These are phyloP conservation scores for Eupithecia centaureata DNA, from an alignment of 2,888 invertebrate genomes.

Conservation along the genomic window DNA sequence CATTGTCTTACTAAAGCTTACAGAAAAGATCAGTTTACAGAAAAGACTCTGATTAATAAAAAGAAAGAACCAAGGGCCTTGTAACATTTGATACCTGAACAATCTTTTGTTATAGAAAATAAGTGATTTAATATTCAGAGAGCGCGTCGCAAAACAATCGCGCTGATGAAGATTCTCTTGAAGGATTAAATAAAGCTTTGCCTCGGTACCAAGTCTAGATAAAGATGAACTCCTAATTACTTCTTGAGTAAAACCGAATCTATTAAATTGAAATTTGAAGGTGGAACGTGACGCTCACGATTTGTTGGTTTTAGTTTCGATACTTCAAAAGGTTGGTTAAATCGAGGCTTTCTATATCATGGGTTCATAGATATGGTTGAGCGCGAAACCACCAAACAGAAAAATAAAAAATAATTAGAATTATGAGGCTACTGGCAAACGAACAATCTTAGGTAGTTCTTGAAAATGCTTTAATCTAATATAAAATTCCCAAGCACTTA, in stretches of 20 bases:
- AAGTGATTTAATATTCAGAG: background rate
- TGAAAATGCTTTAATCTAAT: background rate
- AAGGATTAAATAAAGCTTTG: background rate
- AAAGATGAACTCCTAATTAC: background rate
- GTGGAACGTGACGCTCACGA: too few relatives aligned
- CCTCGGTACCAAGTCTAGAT: background rate
- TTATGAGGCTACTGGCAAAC: background rate
- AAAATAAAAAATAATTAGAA: background rate
- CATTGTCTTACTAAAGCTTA: background rate
- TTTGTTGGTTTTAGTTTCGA: too few relatives aligned
- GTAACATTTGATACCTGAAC: background rate
- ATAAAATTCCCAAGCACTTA: background rate
- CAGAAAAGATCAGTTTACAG: background rate
- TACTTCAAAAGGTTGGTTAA: too few relatives aligned
- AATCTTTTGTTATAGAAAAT: background rate
- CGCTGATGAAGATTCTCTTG: background rate
- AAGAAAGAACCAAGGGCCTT: background rate
- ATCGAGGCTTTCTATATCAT: too few relatives aligned
- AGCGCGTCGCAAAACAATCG: background rate
- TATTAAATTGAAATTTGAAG: background rate
- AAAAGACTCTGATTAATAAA: background rate
- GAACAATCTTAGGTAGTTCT: background rate
- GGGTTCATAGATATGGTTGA: too few relatives aligned
- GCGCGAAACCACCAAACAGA: background rate
- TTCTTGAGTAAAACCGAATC: background rate